Evolutionary conservation across 2,113 vertebrate genomes (phyloP).

Genomic region (Antennarius striatus): DNA sequence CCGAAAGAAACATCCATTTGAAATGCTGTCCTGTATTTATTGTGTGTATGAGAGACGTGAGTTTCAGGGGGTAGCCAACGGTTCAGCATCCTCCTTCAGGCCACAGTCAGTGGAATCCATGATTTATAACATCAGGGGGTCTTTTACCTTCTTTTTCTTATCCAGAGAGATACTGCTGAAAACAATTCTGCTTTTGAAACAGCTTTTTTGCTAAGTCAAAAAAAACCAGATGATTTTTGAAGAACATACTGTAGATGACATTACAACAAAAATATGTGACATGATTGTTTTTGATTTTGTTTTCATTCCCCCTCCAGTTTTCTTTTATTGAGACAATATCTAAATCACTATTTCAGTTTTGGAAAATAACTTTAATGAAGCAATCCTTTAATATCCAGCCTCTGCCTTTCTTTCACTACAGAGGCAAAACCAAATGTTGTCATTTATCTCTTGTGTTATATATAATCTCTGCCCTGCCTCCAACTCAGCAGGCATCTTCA

Average conservation of each 20-base stretch:
- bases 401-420: not conserved
- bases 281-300: not conserved
- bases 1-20: constrained; percentile 27
- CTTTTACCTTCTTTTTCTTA: not conserved
- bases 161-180: not conserved
- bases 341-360: not conserved
- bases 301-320: too few relatives aligned
- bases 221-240: too few relatives aligned
- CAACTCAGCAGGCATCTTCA: constrained; percentile 19
- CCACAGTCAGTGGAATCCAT: not conserved
- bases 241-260: too few relatives aligned
- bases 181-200: too few relatives aligned
- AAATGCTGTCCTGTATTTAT: constrained; percentile 31
- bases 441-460: constrained; percentile 28
- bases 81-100: not conserved
- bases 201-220: too few relatives aligned
- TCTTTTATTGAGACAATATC: too few relatives aligned
- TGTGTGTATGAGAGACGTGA: constrained; percentile 11
- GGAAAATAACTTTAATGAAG: not conserved
- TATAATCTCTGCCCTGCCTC: constrained; percentile 16
- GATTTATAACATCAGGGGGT: not conserved
- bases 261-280: too few relatives aligned
- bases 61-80: constrained; percentile 30
- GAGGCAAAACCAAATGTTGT: not conserved
- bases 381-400: not conserved